A percentile compares a stretch with the other conserved stretches of the same genome.
Evolutionary conservation across 1,140 invertebrate genomes (phyloP).

Genomic region (Planococcus citri): DNA sequence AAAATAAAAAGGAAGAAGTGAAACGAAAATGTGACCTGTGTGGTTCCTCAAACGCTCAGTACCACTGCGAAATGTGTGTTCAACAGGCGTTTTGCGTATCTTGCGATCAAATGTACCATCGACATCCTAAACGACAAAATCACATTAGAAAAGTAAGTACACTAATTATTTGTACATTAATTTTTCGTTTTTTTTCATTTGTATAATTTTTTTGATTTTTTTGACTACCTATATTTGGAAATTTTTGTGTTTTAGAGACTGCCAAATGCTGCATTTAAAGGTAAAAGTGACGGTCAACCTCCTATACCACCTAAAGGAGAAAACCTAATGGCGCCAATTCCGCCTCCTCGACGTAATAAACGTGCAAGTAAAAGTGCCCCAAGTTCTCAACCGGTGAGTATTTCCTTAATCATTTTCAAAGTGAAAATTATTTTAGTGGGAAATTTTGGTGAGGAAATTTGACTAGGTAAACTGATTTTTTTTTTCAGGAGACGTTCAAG

Average conservation of each 20-base stretch:
- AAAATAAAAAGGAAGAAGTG: slow-evolving; percentile 10
- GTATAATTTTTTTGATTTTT: too few species aligned
- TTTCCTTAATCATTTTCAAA: too few species aligned
- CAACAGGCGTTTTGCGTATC: slow-evolving; percentile 67
- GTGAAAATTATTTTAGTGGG: too few species aligned
- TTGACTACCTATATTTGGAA: slow-evolving; percentile 1
- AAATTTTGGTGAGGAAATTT: too few species aligned
- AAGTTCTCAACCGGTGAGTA: slow-evolving; percentile 10
- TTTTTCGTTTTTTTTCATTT: too few species aligned
- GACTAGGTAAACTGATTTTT: too few species aligned
- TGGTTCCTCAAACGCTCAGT: slow-evolving; percentile 56
- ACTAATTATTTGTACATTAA: neutral
- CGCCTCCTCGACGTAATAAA: slow-evolving; percentile 68
- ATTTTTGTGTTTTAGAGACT: neutral
- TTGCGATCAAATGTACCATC: slow-evolving; percentile 87
- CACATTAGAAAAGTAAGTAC: slow-evolving; percentile 57
- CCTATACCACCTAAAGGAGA: slow-evolving; percentile 64
- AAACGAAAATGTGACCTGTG: slow-evolving; percentile 59
- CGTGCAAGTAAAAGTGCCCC: slow-evolving; percentile 28
- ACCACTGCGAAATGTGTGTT: slow-evolving; percentile 64
- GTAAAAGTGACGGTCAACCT: slow-evolving; percentile 32
- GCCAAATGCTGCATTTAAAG: neutral
- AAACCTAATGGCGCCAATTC: slow-evolving; percentile 50
- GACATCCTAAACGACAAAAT: slow-evolving; percentile 70
- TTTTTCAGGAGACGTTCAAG: neutral